These are phyloP conservation scores for Vultur gryphus DNA, from an alignment of 2,797 vertebrate genomes.

Conservation along the genomic window DNA sequence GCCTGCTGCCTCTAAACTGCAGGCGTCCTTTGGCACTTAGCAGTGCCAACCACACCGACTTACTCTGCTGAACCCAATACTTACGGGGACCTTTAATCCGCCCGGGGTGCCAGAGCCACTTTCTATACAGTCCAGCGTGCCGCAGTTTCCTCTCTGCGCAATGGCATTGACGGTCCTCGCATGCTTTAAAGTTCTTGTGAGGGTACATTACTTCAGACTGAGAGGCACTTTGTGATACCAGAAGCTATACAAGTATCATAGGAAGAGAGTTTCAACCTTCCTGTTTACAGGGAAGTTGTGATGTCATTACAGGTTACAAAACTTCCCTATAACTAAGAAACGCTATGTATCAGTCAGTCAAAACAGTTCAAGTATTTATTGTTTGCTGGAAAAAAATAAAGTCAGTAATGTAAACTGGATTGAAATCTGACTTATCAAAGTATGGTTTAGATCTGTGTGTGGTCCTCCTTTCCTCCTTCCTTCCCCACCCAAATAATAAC, in stretches of 20 bases:
- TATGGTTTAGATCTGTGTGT: not conserved
- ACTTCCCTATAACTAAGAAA: not conserved
- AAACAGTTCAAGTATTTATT: not conserved
- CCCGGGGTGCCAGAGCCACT: not conserved
- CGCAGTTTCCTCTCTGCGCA: not conserved
- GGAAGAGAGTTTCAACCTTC: not conserved
- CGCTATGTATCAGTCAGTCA: not conserved
- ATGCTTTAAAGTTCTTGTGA: not conserved
- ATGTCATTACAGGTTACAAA: not conserved
- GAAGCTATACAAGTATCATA: not conserved
- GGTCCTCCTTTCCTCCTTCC: not conserved
- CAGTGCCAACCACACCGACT: not conserved
- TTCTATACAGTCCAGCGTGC: accelerated
- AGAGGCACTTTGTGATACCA: not conserved
- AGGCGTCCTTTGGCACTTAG: not conserved
- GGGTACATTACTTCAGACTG: not conserved
- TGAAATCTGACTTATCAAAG: not conserved
- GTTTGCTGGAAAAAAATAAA: not conserved
- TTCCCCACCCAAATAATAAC: not conserved
- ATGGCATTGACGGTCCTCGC: accelerated
- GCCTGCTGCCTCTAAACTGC: not conserved
- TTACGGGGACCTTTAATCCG: not conserved
- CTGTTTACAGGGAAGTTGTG: constrained; percentile 3
- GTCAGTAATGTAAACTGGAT: not conserved
- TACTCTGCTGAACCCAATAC: not conserved